Conservation (phyloP, 2,113 vertebrate species). For the Kobus ellipsiprymnus region DNA sequence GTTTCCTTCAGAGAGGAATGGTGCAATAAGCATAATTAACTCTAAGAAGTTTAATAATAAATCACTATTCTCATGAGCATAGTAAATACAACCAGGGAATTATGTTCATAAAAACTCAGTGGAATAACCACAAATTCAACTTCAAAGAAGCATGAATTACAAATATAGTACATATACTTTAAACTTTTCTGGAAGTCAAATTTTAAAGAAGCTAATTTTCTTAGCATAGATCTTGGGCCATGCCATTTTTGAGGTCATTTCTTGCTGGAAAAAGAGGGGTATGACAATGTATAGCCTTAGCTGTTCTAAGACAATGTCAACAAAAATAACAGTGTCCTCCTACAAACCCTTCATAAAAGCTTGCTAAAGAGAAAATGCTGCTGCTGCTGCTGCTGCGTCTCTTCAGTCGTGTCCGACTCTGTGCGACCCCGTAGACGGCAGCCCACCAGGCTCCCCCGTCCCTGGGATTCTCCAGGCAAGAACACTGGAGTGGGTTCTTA, state of each 20-base stretch:
- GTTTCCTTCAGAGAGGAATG: slow-evolving; percentile 16
- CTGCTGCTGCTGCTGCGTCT: too few relatives aligned
- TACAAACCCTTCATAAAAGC: neutral
- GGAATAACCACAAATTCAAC: slow-evolving; percentile 29
- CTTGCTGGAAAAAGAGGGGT: neutral
- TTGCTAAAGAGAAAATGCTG: neutral
- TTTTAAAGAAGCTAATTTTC: slow-evolving; percentile 29
- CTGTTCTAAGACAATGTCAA: neutral
- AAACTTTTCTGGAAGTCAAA: neutral
- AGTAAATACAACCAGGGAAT: slow-evolving; percentile 33
- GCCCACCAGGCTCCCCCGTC: too few relatives aligned
- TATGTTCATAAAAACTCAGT: neutral
- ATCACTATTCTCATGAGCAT: neutral
- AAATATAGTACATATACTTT: neutral
- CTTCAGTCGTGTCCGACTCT: too few relatives aligned
- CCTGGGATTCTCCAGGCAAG: too few relatives aligned
- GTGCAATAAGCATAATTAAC: slow-evolving; percentile 39
- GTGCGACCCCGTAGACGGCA: too few relatives aligned
- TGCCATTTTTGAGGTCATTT: slow-evolving; percentile 1
- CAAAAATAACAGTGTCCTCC: neutral
- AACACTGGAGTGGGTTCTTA: too few relatives aligned
- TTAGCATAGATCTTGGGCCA: neutral
- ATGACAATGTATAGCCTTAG: neutral
- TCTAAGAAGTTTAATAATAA: slow-evolving; percentile 43
- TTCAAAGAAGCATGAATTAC: neutral